phyloP scores from a whole-genome alignment of 1,140 invertebrate genomes.

The Calliphora vicina region DNA sequence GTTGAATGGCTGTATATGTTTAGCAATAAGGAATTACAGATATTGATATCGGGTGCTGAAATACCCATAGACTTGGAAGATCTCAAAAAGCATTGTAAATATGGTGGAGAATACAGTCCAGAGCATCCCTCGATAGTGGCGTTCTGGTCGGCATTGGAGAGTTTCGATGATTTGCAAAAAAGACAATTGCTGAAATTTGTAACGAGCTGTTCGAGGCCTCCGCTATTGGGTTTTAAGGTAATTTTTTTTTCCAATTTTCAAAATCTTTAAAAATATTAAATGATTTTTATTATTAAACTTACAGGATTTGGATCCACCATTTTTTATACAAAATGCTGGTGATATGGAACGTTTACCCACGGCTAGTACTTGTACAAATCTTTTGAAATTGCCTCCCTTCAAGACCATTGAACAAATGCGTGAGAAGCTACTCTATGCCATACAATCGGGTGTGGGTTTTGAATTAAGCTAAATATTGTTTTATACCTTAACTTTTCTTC shows the following conservation, averaged over 20 bases:
- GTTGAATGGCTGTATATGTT: conserved; percentile 95
- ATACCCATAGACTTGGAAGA: conserved; percentile 92
- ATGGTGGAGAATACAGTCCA: conserved; percentile 82
- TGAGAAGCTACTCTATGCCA: conserved; percentile 90
- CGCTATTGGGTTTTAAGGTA: conserved; percentile 95
- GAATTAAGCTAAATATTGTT: conserved; percentile 81
- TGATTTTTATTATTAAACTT: conserved; percentile 42
- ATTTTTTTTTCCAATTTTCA: not conserved
- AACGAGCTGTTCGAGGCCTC: conserved; percentile 95
- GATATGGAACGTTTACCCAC: conserved; percentile 88
- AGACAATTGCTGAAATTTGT: conserved; percentile 94
- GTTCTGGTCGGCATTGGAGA: conserved; percentile 87
- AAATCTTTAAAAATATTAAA: conserved; percentile 1
- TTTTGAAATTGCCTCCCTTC: conserved; percentile 94
- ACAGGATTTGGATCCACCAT: conserved; percentile 90
- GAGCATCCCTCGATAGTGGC: conserved; percentile 80
- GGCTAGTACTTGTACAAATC: conserved; percentile 97
- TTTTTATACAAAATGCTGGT: conserved; percentile 93
- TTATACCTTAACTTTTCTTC: not conserved
- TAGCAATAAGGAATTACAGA: conserved; percentile 92
- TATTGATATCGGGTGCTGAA: conserved; percentile 92
- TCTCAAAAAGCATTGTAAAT: conserved; percentile 83
- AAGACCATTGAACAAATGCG: conserved; percentile 78
- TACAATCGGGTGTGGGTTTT: conserved; percentile 94
- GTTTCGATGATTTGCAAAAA: conserved; percentile 85